Base-by-base conservation (phyloP, 2,888 invertebrate species). In the Linnaemya tessellans region DNA sequence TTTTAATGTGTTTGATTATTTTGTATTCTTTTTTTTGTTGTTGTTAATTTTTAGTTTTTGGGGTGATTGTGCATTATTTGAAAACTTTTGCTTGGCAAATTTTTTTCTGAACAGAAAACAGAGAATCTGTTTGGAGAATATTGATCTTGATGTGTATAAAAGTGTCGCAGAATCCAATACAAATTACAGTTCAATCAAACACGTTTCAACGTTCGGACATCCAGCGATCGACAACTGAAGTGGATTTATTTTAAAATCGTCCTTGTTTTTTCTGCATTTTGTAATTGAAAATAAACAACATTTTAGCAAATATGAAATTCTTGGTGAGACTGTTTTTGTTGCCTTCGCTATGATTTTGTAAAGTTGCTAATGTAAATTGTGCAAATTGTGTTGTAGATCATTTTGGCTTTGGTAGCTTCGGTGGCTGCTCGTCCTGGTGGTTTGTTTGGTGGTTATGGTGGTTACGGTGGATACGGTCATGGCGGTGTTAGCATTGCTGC, bases 361-460 rank as follows among this genome's bases (percentile, higher is more conserved):
- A 58, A 46, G 4, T 46, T 38, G n/a, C 11, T 80, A 64, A 80
- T 64, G n/a, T 54, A n/a, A n/a, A n/a, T 38, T 15, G 35, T 10
- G 46, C 49, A n/a, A 65, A 80, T 49, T 80, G 67, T 70, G 70
- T 82, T 84, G 4, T 65, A 92, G 92, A 89, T 92, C 86, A 88
- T 92, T 67, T 87, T 87, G 74, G 88, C 88, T 65, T 86, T 89
- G 60, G 82, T 89, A 30, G 89, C 89, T 30, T 84, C 82, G 41
- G 83, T 88, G 35, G 74, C 86, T 51, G 89, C 92, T 38, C 89
- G 89, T 64, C 92, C 92, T 60, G 92, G 89, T 77, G 88, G 89
- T n/a, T 80, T 91, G 30, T 89, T 89, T 38, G 86, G 86, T 9
- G 88, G 87, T 56, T 87, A 87, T 51, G 88, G 86, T 35, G 74